A percentile compares a stretch with the other conserved stretches of the same genome.
phyloP scores from a whole-genome alignment of 92 coral and sea anemone species.

The Zoanthus solanderi region DNA sequence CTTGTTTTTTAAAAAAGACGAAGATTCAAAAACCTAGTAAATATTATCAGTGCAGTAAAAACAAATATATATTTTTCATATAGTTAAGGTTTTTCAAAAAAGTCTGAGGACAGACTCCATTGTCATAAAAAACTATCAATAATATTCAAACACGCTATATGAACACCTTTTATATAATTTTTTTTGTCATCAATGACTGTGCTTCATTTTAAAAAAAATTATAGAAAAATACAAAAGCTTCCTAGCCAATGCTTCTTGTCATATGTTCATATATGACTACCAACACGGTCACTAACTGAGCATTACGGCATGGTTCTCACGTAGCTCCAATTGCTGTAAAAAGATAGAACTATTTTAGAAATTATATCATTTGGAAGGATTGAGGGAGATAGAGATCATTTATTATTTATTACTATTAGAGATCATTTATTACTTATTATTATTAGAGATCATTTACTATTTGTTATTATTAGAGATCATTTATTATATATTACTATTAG shows the following conservation, averaged over 20 bases:
- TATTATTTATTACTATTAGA: no score
- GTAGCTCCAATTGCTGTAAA: slow-evolving; percentile 79
- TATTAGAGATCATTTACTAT: no score
- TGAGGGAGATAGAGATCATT: no score
- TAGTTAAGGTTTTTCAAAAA: not conserved
- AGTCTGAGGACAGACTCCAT: not conserved
- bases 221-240: not conserved
- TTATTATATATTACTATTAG: no score
- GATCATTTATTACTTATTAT: no score
- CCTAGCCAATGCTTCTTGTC: not conserved
- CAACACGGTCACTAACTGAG: slow-evolving; percentile 64
- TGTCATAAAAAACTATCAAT: not conserved
- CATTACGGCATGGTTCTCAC: slow-evolving; percentile 90
- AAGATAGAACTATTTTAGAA: not conserved
- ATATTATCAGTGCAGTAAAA: no score
- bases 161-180: not conserved
- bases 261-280: not conserved
- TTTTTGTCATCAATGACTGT: not conserved
- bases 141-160: not conserved
- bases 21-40: no score
- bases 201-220: not conserved
- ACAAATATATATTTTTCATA: no score
- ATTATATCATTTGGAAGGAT: not conserved
- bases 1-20: no score
- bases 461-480: no score